phyloP scores from a whole-genome alignment of 2,797 vertebrate genomes.

The Tympanoctomys barrerae region DNA sequence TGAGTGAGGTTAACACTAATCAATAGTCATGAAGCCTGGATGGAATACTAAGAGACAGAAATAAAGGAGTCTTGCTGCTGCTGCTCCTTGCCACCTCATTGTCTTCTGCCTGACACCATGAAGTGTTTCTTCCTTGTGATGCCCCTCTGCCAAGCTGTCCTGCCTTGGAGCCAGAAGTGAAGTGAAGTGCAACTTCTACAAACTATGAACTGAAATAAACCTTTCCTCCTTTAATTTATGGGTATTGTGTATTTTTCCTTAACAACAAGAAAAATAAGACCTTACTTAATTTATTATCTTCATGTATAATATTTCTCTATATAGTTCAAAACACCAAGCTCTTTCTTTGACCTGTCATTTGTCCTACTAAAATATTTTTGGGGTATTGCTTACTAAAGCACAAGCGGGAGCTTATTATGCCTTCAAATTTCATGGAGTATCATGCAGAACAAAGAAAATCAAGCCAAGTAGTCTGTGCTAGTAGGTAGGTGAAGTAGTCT shows the following conservation, averaged over 20 bases:
- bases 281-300: neutral
- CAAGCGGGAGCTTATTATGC: neutral
- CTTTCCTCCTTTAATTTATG: neutral
- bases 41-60: neutral
- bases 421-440: neutral
- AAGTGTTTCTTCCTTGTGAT: neutral
- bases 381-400: neutral
- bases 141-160: neutral
- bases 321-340: conserved; percentile 5
- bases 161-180: neutral
- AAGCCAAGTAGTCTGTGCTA: neutral
- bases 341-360: neutral
- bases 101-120: neutral
- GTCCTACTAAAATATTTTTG: conserved; percentile 36
- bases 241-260: neutral
- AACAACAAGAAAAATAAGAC: neutral
- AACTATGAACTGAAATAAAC: neutral
- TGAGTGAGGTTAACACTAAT: neutral
- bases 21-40: neutral
- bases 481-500: neutral
- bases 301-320: neutral
- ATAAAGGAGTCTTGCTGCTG: neutral
- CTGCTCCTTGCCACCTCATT: neutral
- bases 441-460: neutral
- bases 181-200: neutral